These are phyloP conservation scores for Leptinotarsa peninsularis DNA, from an alignment of 2,888 invertebrate species.

Conservation along the genomic window DNA sequence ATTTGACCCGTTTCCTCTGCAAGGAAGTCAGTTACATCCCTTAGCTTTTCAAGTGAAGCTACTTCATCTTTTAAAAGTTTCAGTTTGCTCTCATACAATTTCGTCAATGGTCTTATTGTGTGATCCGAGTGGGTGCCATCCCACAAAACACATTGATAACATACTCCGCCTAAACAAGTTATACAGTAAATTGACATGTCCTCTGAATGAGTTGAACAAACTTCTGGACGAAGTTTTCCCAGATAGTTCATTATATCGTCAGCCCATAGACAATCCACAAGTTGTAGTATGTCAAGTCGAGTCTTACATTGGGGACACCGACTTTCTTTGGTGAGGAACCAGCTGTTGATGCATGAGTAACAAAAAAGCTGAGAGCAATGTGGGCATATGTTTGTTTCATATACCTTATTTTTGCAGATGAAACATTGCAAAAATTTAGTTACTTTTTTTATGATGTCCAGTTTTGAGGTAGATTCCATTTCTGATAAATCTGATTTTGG, in stretches of 20 bases:
- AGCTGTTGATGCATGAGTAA: slow-evolving; percentile 89
- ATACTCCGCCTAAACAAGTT: slow-evolving; percentile 91
- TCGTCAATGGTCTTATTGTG: slow-evolving; percentile 90
- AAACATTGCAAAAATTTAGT: slow-evolving; percentile 95
- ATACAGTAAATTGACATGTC: slow-evolving; percentile 93
- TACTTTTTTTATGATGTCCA: slow-evolving; percentile 77
- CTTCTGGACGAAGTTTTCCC: slow-evolving; percentile 80
- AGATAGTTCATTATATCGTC: slow-evolving; percentile 95
- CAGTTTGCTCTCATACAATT: slow-evolving; percentile 90
- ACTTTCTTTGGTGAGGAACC: slow-evolving; percentile 92
- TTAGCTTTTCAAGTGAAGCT: slow-evolving; percentile 81
- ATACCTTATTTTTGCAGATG: slow-evolving; percentile 95
- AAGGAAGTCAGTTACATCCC: slow-evolving; percentile 88
- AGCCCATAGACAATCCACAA: slow-evolving; percentile 96
- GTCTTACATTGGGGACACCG: slow-evolving; percentile 94
- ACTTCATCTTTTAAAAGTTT: slow-evolving; percentile 88
- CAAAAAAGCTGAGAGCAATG: slow-evolving; percentile 96
- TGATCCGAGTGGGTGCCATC: slow-evolving; percentile 93
- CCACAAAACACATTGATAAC: slow-evolving; percentile 94
- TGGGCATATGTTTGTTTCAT: slow-evolving; percentile 93
- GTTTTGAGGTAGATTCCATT: slow-evolving; percentile 73
- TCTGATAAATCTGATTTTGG: neutral
- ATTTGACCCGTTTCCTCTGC: slow-evolving; percentile 91
- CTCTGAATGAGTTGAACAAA: slow-evolving; percentile 69
- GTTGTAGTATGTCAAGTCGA: slow-evolving; percentile 87